These are phyloP conservation scores for Perca schrenkii DNA, from an alignment of 2,113 vertebrate genomes.

Conservation along the genomic window DNA sequence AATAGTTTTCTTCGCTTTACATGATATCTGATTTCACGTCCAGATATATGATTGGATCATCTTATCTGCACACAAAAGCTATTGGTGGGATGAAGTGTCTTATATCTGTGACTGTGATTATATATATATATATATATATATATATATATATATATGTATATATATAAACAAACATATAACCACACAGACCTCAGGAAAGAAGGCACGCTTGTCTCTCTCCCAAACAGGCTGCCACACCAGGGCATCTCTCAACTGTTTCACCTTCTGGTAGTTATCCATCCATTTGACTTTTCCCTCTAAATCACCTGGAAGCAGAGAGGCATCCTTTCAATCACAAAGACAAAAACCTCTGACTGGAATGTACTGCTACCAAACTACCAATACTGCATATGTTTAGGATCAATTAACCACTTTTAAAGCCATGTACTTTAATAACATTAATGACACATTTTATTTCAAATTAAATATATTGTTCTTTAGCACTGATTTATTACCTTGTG, in stretches of 20 bases:
- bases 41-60: background rate
- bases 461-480: background rate
- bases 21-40: conserved; percentile 7
- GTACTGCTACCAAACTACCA: background rate
- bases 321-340: background rate
- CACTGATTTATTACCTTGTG: background rate
- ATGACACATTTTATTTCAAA: background rate
- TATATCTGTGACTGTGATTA: too few relatives aligned
- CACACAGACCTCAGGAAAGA: conserved; percentile 89
- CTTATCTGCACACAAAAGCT: conserved; percentile 12
- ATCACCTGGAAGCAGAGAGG: conserved; percentile 84
- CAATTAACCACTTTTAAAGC: background rate
- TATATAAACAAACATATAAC: too few relatives aligned
- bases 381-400: background rate
- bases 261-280: conserved; percentile 94
- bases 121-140: too few relatives aligned
- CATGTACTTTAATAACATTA: background rate
- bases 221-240: conserved; percentile 93
- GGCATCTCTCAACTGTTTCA: conserved; percentile 89
- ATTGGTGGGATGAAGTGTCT: background rate
- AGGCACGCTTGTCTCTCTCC: conserved; percentile 91
- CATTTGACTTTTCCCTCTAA: conserved; percentile 96
- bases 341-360: background rate
- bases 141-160: too few relatives aligned
- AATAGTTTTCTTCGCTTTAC: conserved; percentile 1